Evolutionary conservation across 30 jellyfish, hydroid and myxozoan species (phyloP).

Genomic region (Aurelia aurita complex sp. Pacific): DNA sequence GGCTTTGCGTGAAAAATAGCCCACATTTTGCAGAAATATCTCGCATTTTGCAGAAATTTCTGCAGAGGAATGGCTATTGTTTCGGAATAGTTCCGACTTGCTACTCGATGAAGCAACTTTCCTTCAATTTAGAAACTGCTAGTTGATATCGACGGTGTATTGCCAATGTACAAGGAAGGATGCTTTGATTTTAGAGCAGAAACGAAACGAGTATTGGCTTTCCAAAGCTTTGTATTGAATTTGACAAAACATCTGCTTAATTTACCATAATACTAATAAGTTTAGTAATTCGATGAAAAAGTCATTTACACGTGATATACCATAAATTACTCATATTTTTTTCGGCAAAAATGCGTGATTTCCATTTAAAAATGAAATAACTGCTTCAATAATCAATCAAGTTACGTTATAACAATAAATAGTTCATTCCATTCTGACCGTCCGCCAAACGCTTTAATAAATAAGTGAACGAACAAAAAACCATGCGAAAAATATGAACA

Average conservation of each 20-base stretch:
- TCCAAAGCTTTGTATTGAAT: not conserved
- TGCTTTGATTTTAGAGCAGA: too few species aligned
- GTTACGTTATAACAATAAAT: not conserved
- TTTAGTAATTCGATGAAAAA: slow-evolving; percentile 4
- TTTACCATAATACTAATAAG: not conserved
- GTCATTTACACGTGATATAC: slow-evolving; percentile 4
- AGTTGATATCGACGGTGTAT: too few species aligned
- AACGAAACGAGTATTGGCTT: not conserved
- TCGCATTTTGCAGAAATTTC: too few species aligned
- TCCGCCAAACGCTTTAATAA: not conserved
- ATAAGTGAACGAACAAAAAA: not conserved
- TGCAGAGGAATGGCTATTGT: too few species aligned
- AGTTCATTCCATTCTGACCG: not conserved
- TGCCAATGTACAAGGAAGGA: too few species aligned
- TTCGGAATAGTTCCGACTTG: too few species aligned
- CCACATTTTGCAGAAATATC: too few species aligned
- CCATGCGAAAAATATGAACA: too few species aligned
- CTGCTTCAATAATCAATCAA: not conserved
- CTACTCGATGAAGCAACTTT: too few species aligned
- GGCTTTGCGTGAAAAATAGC: too few species aligned
- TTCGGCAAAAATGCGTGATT: not conserved
- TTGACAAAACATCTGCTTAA: not conserved
- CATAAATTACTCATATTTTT: not conserved
- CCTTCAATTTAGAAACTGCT: too few species aligned
- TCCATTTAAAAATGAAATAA: not conserved